Evolutionary conservation across 2,888 invertebrate species (phyloP).

Genomic region (Athalia rosae): DNA sequence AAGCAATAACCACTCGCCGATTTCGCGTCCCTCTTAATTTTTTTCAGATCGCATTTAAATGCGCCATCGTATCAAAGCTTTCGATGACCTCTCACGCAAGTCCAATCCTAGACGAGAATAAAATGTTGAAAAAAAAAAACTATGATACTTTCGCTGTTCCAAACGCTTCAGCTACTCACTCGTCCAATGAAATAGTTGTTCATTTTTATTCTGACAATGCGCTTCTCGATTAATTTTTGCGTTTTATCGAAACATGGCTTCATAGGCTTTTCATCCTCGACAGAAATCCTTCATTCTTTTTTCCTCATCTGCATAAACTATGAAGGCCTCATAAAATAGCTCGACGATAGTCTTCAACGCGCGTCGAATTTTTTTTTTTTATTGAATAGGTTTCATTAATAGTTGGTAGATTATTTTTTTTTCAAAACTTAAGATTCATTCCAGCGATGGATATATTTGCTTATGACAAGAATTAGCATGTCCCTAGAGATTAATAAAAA

Average conservation of each 20-base stretch:
- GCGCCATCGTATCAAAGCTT: not conserved
- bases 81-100: not conserved
- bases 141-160: no score
- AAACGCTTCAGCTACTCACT: no score
- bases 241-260: not conserved
- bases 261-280: not conserved
- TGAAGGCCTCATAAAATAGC: conserved; percentile 5
- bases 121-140: no score
- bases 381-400: not conserved
- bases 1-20: conserved; percentile 11
- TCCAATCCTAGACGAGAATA: not conserved
- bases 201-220: no score
- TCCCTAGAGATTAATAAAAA: conserved; percentile 5
- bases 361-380: not conserved
- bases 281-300: not conserved
- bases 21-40: not conserved
- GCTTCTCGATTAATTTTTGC: not conserved
- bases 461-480: conserved; percentile 24
- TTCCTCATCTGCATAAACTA: conserved; percentile 22
- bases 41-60: not conserved
- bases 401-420: not conserved
- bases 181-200: no score
- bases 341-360: conserved; percentile 3
- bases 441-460: conserved; percentile 17
- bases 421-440: conserved; percentile 10